Base-by-base conservation (phyloP, 1,140 invertebrate genomes). In the Drosophila jambulina region DNA sequence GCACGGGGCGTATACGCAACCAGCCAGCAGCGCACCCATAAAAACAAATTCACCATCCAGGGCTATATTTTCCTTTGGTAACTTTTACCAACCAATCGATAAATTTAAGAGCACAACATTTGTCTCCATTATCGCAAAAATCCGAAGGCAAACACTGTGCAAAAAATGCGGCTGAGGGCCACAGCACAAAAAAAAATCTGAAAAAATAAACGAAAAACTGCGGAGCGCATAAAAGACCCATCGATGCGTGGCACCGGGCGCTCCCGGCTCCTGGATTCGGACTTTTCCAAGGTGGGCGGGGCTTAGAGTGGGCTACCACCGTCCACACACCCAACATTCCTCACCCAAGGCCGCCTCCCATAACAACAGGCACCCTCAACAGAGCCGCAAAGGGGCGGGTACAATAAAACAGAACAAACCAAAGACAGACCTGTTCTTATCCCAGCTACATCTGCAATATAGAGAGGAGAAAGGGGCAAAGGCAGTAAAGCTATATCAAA, bases 71-170 rank as follows among this genome's bases (percentile, higher is more conserved):
- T 82, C 45, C 42, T 54, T 58, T 65, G 59, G 68, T 54, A 82
- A 69, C 72, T 85, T 81, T 85, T 74, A 34, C 45, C 54, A 71
- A 65, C 72, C 84, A 88, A 88, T 88, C 84, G 85, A 88, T 88
- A 88, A 88, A 90, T 90, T 88, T 84, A 88, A 88, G 85, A 90
- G 78, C 85, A 76, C 85, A 80, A 90, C 85, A 88, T 88, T 88
- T 90, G 84, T 84, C 85, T 88, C 85, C 81, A 88, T 88, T 90
- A 90, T 88, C 84, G 80, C 78, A 80, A 81, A 90, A 90, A 90
- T 90, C 85, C 77, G 68, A 87, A 84, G 74, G 80, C 78, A 78
- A 88, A 80, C 80, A 78, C 76, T 72, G 69, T 63, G 62, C 69
- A 63, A 78, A 71, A 61, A 81, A 46, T 65, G 42, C 48, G 34